These are phyloP conservation scores for Micromys minutus DNA, from an alignment of 2,113 vertebrate species.

Conservation along the genomic window DNA sequence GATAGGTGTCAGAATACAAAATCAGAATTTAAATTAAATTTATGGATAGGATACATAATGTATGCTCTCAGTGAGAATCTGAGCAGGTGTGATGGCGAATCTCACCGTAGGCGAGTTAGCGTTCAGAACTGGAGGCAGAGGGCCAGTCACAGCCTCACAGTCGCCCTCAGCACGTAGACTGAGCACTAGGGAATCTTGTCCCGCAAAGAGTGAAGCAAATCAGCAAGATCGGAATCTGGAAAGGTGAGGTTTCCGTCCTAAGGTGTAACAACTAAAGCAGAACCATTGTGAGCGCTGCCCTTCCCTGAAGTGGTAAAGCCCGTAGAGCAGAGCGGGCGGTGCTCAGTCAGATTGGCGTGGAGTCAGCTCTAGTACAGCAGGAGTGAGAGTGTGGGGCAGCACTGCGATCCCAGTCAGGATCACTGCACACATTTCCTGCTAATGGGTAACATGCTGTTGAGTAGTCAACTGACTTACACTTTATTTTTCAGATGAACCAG, in stretches of 20 bases:
- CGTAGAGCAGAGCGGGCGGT: conserved; percentile 22
- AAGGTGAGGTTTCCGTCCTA: conserved; percentile 44
- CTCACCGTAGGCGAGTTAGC: too few relatives aligned
- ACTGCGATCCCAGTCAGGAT: background rate
- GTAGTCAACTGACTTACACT: conserved; percentile 86
- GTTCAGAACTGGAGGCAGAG: background rate
- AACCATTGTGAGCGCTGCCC: too few relatives aligned
- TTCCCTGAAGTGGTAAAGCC: conserved; percentile 24
- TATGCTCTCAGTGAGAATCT: conserved; percentile 13
- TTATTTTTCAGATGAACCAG: conserved; percentile 98
- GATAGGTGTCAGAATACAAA: conserved; percentile 41
- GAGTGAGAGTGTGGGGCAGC: background rate
- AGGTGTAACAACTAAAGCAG: conserved; percentile 3
- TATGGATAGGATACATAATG: background rate
- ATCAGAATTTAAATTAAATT: conserved; percentile 50
- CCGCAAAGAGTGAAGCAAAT: background rate
- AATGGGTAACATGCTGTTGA: conserved; percentile 1
- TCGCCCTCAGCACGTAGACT: background rate
- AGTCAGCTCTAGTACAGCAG: too few relatives aligned
- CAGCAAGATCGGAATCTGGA: background rate
- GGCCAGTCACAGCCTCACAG: background rate
- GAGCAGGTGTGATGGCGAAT: too few relatives aligned
- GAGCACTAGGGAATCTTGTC: background rate
- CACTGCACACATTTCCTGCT: conserved; percentile 53
- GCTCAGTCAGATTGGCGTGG: conserved; percentile 3